A percentile compares a stretch with the other conserved stretches of the same genome.
phyloP scores from a whole-genome alignment of 1,140 invertebrate species.

The Bombus difficillimus region DNA sequence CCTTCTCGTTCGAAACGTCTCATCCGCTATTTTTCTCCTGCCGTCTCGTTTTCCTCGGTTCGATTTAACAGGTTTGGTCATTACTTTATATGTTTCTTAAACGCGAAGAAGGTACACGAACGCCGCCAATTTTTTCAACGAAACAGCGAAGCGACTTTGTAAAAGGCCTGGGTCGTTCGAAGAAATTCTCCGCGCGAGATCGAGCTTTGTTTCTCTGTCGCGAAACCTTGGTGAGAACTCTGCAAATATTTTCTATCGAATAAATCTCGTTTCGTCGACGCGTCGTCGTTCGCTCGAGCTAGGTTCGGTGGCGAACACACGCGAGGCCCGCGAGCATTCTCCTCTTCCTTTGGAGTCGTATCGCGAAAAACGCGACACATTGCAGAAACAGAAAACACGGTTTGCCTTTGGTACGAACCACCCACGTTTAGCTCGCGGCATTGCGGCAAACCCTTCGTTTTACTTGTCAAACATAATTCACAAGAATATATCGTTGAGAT shows the following conservation, averaged over 20 bases:
- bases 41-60: too few relatives aligned
- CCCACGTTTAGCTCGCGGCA: not conserved
- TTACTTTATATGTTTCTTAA: too few relatives aligned
- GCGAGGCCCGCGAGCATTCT: not conserved
- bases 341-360: not conserved
- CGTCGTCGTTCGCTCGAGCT: not conserved
- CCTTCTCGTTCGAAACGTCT: not conserved
- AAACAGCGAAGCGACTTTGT: too few relatives aligned
- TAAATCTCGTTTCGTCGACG: not conserved
- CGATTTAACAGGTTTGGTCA: too few relatives aligned
- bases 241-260: slow-evolving; percentile 18
- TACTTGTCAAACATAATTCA: not conserved
- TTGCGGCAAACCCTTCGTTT: not conserved
- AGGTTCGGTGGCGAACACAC: slow-evolving; percentile 8
- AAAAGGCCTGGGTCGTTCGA: not conserved
- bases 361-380: not conserved
- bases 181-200: not conserved
- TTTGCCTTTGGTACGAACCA: too few relatives aligned
- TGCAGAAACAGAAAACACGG: not conserved
- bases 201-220: not conserved
- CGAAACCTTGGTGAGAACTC: not conserved
- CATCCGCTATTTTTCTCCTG: too few relatives aligned
- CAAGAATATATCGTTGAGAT: not conserved
- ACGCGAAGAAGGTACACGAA: too few relatives aligned
- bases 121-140: too few relatives aligned